Conservation (phyloP, 2,888 invertebrate genomes). For the Scrobipalpa atriplicella region DNA sequence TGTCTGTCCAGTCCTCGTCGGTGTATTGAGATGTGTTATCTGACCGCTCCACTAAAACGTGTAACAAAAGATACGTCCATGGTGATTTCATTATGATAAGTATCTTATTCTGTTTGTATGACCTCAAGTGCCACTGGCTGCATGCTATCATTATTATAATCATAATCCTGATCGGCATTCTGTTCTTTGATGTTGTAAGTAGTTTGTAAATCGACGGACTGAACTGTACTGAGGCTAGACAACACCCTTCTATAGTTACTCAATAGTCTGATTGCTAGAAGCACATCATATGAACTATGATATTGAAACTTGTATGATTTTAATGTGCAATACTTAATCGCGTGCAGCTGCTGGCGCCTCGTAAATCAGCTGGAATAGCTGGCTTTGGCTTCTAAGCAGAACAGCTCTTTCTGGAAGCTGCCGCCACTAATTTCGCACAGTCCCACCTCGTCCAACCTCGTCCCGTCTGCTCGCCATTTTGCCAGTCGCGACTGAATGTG, state of each 20-base stretch:
- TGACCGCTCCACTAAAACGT: not conserved
- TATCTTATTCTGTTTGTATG: not conserved
- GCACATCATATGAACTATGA: constrained; percentile 4
- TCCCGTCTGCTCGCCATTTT: constrained; percentile 4
- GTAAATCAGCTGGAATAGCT: constrained; percentile 11
- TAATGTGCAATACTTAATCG: constrained; percentile 11
- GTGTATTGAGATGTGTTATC: not conserved
- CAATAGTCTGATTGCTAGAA: not conserved
- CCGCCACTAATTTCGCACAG: constrained; percentile 4
- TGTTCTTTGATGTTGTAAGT: not conserved
- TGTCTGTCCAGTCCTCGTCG: too few species aligned
- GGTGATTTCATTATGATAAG: not conserved
- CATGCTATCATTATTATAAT: not conserved
- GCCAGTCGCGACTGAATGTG: not conserved
- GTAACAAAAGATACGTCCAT: constrained; percentile 1
- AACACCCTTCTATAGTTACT: too few species aligned
- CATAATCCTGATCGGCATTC: not conserved
- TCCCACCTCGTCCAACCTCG: not conserved
- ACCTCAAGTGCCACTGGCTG: constrained; percentile 17
- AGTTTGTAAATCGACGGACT: not conserved
- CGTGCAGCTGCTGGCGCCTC: constrained; percentile 9
- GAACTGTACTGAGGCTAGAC: not conserved
- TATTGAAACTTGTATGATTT: not conserved
- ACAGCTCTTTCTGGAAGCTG: not conserved
- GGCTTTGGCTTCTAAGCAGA: constrained; percentile 11